These are phyloP conservation scores for Saxidomus purpurata DNA, from an alignment of 1,140 invertebrate species.

Conservation along the genomic window DNA sequence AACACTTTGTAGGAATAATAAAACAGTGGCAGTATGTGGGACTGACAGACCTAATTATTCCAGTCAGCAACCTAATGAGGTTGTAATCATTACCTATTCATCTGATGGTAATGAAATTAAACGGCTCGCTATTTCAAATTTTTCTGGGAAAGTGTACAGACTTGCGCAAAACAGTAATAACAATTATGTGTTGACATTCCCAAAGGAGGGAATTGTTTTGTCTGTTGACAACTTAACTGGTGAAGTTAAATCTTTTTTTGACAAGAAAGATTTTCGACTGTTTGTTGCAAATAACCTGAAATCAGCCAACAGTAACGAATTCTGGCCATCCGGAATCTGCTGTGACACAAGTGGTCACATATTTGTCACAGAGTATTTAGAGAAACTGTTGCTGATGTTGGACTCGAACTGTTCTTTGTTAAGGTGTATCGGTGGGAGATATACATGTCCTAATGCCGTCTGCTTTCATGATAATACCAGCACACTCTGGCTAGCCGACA, in stretches of 20 bases:
- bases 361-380: constrained; percentile 53
- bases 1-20: constrained; percentile 12
- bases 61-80: constrained; percentile 16
- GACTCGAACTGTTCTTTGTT: constrained; percentile 21
- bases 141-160: constrained; percentile 57
- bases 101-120: constrained; percentile 15
- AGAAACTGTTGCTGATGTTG: constrained; percentile 34
- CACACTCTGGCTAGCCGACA: constrained; percentile 28
- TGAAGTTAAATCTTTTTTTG: constrained; percentile 2
- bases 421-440: neutral
- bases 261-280: constrained; percentile 12
- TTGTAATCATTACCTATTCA: constrained; percentile 31
- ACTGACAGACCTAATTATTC: constrained; percentile 58
- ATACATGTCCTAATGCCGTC: constrained; percentile 45
- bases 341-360: constrained; percentile 42
- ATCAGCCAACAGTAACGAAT: neutral
- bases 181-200: constrained; percentile 45
- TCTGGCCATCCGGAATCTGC: constrained; percentile 55
- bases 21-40: constrained; percentile 23
- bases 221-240: constrained; percentile 24
- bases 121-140: constrained; percentile 28
- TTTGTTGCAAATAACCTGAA: neutral
- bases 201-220: constrained; percentile 36
- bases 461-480: neutral
- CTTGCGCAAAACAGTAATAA: constrained; percentile 37